phyloP scores from a whole-genome alignment of 2,888 invertebrate genomes.

The Bombylius discolor region DNA sequence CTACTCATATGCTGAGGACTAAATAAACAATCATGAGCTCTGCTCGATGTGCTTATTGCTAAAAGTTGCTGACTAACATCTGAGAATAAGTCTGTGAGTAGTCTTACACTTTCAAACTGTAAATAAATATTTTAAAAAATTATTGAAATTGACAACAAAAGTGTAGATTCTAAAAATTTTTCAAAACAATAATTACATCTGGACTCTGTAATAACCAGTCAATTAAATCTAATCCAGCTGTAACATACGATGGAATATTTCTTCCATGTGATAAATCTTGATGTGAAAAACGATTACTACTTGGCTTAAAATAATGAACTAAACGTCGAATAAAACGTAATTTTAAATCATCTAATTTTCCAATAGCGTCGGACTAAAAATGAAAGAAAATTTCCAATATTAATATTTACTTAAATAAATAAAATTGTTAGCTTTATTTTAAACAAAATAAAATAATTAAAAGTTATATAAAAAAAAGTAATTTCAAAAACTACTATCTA shows the following conservation, averaged over 20 bases:
- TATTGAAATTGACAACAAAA: background rate
- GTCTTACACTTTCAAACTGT: constrained; percentile 53
- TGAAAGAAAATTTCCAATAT: no score
- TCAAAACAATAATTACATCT: constrained; percentile 19
- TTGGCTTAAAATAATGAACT: constrained; percentile 75
- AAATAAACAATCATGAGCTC: constrained; percentile 75
- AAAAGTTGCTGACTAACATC: constrained; percentile 66
- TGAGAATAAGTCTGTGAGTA: constrained; percentile 63
- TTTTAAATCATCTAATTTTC: constrained; percentile 52
- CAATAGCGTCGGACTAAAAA: constrained; percentile 37
- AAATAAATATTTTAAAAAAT: background rate
- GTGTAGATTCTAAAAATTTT: background rate
- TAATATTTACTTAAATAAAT: no score
- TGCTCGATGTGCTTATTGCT: constrained; percentile 56
- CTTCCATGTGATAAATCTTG: constrained; percentile 51
- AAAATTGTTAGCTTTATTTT: background rate
- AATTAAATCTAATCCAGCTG: constrained; percentile 33
- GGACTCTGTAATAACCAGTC: constrained; percentile 30
- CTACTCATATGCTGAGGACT: constrained; percentile 78
- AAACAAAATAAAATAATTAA: background rate
- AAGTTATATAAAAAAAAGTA: constrained; percentile 6
- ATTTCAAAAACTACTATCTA: constrained; percentile 3
- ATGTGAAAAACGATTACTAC: constrained; percentile 74
- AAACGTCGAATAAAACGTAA: constrained; percentile 60
- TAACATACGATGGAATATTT: constrained; percentile 29